Percentiles rank a stretch among this genome's conserved stretches.
Evolutionary conservation across 2,888 invertebrate species (phyloP).

Genomic region (Thymelicus lineola): DNA sequence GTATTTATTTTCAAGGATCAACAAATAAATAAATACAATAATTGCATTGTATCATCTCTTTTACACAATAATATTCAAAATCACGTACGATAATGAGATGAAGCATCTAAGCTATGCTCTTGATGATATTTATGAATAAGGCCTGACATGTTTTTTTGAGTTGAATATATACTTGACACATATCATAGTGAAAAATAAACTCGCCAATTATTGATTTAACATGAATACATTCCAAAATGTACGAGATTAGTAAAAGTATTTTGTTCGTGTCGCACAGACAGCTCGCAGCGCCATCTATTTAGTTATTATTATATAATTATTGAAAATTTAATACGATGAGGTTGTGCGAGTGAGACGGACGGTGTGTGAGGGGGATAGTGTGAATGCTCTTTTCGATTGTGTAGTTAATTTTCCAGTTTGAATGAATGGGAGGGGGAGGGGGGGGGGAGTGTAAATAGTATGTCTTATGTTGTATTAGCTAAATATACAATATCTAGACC

Average conservation of each 20-base stretch:
- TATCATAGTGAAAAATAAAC: too few relatives aligned
- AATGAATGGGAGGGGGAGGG: neutral
- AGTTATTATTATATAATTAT: conserved; percentile 39
- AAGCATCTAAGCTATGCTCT: too few relatives aligned
- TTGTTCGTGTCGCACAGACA: conserved; percentile 20
- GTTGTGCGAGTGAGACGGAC: conserved; percentile 35
- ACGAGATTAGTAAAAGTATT: too few relatives aligned
- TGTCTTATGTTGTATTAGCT: neutral
- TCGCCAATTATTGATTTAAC: too few relatives aligned
- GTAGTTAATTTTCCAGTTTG: conserved; percentile 27
- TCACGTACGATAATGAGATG: neutral
- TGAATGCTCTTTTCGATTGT: conserved; percentile 17
- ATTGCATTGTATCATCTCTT: too few relatives aligned
- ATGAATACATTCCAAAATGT: neutral
- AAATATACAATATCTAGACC: too few relatives aligned
- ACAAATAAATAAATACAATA: too few relatives aligned
- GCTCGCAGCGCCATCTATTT: conserved; percentile 37
- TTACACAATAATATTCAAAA: too few relatives aligned
- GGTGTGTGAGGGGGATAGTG: conserved; percentile 21
- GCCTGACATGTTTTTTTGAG: too few relatives aligned
- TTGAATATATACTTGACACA: too few relatives aligned
- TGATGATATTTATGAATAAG: too few relatives aligned
- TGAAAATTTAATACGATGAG: conserved; percentile 41
- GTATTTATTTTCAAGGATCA: too few relatives aligned
- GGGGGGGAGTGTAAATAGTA: neutral